Evolutionary conservation across 2,797 vertebrate species (phyloP).

Genomic region (Luscinia megarhynchos): DNA sequence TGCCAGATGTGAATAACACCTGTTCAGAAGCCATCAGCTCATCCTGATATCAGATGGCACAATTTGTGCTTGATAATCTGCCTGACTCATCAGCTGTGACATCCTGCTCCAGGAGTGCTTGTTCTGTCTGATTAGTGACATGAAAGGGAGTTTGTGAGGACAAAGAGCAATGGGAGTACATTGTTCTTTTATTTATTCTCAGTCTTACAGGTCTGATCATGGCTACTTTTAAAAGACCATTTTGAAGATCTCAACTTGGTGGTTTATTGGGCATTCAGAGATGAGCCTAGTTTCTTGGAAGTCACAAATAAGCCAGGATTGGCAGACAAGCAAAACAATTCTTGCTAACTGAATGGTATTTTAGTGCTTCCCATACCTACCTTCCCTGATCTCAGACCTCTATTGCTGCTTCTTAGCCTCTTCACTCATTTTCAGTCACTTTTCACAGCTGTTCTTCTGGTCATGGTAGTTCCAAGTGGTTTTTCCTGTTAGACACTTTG

Average conservation of each 20-base stretch:
- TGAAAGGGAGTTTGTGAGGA: neutral
- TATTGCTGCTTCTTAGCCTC: neutral
- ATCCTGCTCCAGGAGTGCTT: neutral
- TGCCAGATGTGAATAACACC: neutral
- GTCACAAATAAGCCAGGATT: neutral
- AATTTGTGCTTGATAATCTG: neutral
- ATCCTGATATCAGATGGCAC: neutral
- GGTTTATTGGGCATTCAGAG: neutral
- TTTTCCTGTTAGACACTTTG: neutral
- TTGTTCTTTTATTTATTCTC: neutral
- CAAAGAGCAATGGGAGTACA: neutral
- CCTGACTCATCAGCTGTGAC: neutral
- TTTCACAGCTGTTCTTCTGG: neutral
- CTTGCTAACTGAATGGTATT: neutral
- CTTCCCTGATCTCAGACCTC: neutral
- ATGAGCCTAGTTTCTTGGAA: neutral
- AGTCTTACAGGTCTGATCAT: neutral
- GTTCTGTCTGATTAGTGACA: neutral
- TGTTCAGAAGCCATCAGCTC: neutral
- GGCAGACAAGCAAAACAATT: neutral
- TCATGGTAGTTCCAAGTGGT: neutral
- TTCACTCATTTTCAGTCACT: neutral
- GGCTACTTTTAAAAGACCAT: neutral
- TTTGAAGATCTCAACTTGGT: neutral
- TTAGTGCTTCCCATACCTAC: neutral